These are phyloP conservation scores for Limnephilus rhombicus DNA, from an alignment of 2,888 invertebrate species.

Conservation along the genomic window DNA sequence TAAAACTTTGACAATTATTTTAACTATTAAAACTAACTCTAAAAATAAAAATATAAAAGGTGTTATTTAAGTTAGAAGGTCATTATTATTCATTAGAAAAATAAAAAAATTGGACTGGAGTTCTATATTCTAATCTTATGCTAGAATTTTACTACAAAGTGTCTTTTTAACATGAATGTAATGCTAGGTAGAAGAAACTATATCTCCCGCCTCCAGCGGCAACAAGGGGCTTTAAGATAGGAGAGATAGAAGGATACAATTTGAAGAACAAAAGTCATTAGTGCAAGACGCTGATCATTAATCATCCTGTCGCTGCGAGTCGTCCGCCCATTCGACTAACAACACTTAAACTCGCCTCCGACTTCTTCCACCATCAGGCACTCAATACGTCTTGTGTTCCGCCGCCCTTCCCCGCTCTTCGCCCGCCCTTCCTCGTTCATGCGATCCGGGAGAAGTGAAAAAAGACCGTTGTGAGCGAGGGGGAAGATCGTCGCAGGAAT, in stretches of 20 bases:
- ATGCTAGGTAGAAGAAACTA: not conserved
- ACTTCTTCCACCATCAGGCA: conserved; percentile 35
- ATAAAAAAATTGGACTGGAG: too few species aligned
- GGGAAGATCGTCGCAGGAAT: not conserved
- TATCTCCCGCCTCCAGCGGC: not conserved
- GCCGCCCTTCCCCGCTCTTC: not conserved
- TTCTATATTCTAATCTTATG: too few species aligned
- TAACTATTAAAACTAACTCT: too few species aligned
- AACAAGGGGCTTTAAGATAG: conserved; percentile 27
- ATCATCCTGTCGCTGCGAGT: conserved; percentile 59
- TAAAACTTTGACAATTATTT: too few species aligned
- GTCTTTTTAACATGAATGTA: not conserved
- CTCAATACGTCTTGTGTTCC: conserved; percentile 44
- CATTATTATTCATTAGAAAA: too few species aligned
- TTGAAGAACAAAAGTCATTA: conserved; percentile 65
- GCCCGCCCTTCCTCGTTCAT: not conserved
- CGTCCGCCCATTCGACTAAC: conserved; percentile 56
- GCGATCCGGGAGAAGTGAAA: not conserved
- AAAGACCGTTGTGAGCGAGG: not conserved
- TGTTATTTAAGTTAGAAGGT: too few species aligned
- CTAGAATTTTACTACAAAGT: not conserved
- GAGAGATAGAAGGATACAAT: conserved; percentile 54
- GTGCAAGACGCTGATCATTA: conserved; percentile 62
- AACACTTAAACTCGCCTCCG: conserved; percentile 48
- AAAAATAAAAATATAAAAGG: too few species aligned